Conservation (phyloP, 1,140 invertebrate species). For the Lamellibrachia luymesi region DNA sequence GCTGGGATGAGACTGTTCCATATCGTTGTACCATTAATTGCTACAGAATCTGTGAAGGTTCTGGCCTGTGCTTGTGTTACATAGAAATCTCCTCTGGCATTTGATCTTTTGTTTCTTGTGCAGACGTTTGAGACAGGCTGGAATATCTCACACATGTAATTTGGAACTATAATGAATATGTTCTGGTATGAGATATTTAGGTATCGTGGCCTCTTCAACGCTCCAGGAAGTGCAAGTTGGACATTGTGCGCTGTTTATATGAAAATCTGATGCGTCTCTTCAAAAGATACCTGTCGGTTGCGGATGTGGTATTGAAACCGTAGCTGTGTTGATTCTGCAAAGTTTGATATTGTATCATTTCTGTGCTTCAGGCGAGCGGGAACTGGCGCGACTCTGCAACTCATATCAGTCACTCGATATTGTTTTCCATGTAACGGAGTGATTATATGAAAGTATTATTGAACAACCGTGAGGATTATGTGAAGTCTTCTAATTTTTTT, state of each 20-base stretch:
- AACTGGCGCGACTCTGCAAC: background rate
- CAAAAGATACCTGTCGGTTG: background rate
- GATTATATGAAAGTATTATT: background rate
- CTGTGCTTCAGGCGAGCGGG: no score
- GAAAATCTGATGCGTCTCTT: background rate
- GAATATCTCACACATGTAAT: no score
- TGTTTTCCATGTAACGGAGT: background rate
- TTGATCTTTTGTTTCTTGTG: no score
- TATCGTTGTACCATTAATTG: no score
- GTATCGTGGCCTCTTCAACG: background rate
- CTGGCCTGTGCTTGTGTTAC: no score
- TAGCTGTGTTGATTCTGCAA: background rate
- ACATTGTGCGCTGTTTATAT: background rate
- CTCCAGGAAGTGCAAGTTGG: background rate
- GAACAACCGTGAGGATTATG: background rate
- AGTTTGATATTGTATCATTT: background rate
- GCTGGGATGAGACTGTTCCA: no score
- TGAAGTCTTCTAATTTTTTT: background rate
- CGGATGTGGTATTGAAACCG: background rate
- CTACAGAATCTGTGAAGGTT: no score
- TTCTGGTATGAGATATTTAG: background rate
- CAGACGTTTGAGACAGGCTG: no score
- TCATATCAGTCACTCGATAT: background rate
- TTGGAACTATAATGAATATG: no score
- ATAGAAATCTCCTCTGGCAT: no score